Base-by-base conservation (phyloP, 1,140 invertebrate genomes). In the Aphis gossypii region DNA sequence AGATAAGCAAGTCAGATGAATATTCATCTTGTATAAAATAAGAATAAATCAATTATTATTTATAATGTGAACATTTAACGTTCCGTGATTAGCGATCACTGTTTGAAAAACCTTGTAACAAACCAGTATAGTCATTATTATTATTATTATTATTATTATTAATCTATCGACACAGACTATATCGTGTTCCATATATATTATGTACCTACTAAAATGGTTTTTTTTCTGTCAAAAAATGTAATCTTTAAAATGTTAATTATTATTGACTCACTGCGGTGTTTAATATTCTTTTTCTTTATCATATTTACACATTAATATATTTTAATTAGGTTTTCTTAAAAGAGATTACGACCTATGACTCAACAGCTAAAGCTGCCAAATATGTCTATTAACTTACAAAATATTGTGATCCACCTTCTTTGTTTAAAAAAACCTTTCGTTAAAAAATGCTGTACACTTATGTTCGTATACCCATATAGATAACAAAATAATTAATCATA, bases 181-280 rank as follows among this genome's bases (percentile, higher is more conserved):
- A 46, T 46, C 84, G 44, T 86, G 20, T 46, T 11, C 14, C 46
- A 46, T 46, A 14, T 46, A 8, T 8, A 46, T 8, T 46, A 86
- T 86, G 4, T 41, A 44, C 44, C 23, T 46, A 30, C 44, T 14
- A 4, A 68, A n/a, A 68, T n/a, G 30, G 18, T n/a, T n/a, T 76
- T 14, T 87, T 87, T 46, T 87, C n/a, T 87, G n/a, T 89, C 21
- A 54, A 38, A 38, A 88, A 38, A 89, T 41, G 3, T 89, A 89
- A 56, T 35, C 88, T 89, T 89, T 41, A 76, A 76, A 76, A 76
- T 76, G 14, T 0, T 35, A 89, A 89, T 89, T 41, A 2, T 14
- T 51, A 25, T 56, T 89, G 88, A 89, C 51, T 56, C 88, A 89
- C 35, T 23, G n/a, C 83, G 21, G 38, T 25, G 41, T 86, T 23